Evolutionary conservation across 2,888 invertebrate genomes (phyloP).

Genomic region (Eristalis tenax): DNA sequence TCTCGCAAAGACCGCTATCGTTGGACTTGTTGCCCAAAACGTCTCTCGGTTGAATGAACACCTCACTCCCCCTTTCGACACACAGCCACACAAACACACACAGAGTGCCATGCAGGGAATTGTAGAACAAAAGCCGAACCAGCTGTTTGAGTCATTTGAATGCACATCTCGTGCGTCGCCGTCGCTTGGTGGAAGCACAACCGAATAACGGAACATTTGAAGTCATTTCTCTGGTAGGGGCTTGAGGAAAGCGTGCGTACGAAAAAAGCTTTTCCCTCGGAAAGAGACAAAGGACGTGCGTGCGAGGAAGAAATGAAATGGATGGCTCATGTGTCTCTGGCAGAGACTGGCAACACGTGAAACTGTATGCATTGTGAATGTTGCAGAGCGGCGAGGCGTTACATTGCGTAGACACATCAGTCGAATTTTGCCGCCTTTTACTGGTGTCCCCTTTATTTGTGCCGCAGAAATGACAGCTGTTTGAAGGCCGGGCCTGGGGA

Average conservation of each 20-base stretch:
- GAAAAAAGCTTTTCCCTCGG: conserved; percentile 20
- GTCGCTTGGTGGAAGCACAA: neutral
- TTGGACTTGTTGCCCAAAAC: neutral
- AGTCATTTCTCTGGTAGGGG: neutral
- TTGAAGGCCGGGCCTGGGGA: neutral
- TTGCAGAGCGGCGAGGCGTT: neutral
- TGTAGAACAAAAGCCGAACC: conserved; percentile 12
- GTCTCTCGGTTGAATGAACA: neutral
- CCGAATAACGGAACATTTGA: neutral
- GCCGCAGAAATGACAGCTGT: neutral
- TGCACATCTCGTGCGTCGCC: neutral
- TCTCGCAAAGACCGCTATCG: neutral
- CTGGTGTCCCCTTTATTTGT: neutral
- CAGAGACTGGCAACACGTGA: conserved; percentile 32
- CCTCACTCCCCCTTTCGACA: neutral
- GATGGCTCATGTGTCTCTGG: neutral
- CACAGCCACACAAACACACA: neutral
- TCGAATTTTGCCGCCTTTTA: neutral
- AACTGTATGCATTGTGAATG: conserved; percentile 38
- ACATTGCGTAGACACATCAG: neutral
- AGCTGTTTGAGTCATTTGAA: conserved; percentile 26
- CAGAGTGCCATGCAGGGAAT: too few relatives aligned
- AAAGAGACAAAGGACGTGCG: neutral
- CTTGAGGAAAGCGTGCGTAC: neutral
- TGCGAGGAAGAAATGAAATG: neutral